Evolutionary conservation across 2,888 invertebrate genomes (phyloP).

Genomic region (Colletes collaris): DNA sequence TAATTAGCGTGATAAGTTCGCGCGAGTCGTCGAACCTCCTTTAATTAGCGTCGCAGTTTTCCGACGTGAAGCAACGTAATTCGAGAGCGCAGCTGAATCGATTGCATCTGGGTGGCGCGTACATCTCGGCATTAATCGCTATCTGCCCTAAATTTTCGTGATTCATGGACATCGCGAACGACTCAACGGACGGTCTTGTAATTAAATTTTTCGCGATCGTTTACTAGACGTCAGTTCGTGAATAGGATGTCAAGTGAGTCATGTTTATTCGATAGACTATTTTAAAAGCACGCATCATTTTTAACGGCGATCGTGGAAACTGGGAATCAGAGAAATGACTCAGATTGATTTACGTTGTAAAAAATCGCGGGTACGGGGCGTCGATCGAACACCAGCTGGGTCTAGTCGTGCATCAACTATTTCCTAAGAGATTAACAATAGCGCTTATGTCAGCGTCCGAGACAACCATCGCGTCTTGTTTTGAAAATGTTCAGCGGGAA

Average conservation of each 20-base stretch:
- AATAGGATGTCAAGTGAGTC: no score
- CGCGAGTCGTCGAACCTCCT: background rate
- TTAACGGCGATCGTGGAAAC: background rate
- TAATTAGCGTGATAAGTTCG: constrained; percentile 16
- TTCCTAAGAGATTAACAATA: constrained; percentile 46
- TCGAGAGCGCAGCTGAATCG: constrained; percentile 33
- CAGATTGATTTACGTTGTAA: background rate
- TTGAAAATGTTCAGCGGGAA: constrained; percentile 46
- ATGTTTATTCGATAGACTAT: no score
- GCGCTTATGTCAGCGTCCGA: constrained; percentile 42
- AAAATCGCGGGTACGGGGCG: background rate
- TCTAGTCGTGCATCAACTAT: constrained; percentile 6
- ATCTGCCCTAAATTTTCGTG: constrained; percentile 37
- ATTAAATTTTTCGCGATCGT: background rate
- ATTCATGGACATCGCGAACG: constrained; percentile 5
- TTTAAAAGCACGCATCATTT: constrained; percentile 2
- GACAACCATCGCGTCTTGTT: constrained; percentile 27
- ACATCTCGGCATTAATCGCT: constrained; percentile 23
- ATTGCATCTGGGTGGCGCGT: constrained; percentile 25
- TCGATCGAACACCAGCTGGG: background rate
- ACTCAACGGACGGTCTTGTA: background rate
- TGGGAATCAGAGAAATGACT: background rate
- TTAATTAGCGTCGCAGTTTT: constrained; percentile 23
- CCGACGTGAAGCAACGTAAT: background rate
- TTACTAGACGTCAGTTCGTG: no score